These are phyloP conservation scores for Leptinotarsa texana DNA, from an alignment of 1,140 invertebrate species.

Conservation along the genomic window DNA sequence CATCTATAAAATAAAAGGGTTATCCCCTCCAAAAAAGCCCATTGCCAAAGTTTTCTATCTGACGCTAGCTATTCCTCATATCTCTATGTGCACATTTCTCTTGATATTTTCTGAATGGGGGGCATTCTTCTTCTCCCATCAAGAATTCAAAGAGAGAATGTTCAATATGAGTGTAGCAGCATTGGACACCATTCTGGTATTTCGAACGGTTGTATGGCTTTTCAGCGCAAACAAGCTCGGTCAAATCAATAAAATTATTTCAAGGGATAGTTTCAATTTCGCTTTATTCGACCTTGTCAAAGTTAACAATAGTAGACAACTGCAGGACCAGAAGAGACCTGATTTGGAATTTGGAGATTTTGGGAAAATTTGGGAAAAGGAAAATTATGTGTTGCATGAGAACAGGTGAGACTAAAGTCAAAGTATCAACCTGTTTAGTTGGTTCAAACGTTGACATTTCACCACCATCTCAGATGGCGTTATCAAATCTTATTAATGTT, in stretches of 20 bases:
- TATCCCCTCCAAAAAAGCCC: constrained; percentile 1
- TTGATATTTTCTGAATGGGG: background rate
- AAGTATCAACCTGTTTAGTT: too few species aligned
- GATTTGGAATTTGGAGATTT: constrained; percentile 4
- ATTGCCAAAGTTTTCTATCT: background rate
- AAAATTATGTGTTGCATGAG: background rate
- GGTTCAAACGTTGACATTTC: too few species aligned
- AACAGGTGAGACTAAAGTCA: background rate
- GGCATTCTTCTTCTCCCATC: background rate
- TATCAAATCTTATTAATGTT: too few species aligned
- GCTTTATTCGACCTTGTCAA: background rate
- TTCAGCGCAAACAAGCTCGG: background rate
- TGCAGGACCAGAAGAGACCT: background rate
- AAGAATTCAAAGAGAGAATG: constrained; percentile 11
- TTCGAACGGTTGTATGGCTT: constrained; percentile 5
- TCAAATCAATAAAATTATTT: background rate
- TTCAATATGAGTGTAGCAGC: background rate
- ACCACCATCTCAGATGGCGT: too few species aligned
- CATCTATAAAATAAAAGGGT: background rate
- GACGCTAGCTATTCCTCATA: background rate
- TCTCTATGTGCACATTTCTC: constrained; percentile 1
- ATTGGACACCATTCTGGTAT: constrained; percentile 9
- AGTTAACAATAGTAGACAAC: background rate
- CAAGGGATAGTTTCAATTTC: constrained; percentile 16
- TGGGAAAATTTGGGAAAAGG: background rate